phyloP scores from a whole-genome alignment of 2,113 vertebrate species.

The Cynoglossus semilaevis region DNA sequence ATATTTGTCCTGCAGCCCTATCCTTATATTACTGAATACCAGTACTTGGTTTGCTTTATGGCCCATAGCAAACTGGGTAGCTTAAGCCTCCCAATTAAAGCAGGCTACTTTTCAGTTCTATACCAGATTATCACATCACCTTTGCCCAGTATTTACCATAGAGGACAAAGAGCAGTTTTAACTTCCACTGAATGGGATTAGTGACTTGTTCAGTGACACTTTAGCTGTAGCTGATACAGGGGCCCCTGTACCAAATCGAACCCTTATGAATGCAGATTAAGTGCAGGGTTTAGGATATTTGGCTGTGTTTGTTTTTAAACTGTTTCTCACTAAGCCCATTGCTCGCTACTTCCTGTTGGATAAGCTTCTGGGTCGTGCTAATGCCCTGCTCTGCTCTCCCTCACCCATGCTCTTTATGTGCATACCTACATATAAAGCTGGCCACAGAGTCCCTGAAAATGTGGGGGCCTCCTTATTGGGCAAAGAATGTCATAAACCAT shows the following conservation, averaged over 20 bases:
- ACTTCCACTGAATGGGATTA: conserved; percentile 23
- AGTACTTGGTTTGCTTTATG: not conserved
- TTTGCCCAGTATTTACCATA: not conserved
- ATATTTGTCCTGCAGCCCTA: too few relatives aligned
- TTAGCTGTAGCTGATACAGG: conserved; percentile 44
- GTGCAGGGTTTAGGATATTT: conserved; percentile 54
- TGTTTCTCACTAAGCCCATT: conserved; percentile 50
- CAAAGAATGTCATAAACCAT: conserved; percentile 76
- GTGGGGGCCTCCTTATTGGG: conserved; percentile 36
- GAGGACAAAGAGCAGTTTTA: conserved; percentile 40
- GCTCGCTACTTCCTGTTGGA: conserved; percentile 50
- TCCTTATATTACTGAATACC: too few relatives aligned
- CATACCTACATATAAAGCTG: conserved; percentile 71
- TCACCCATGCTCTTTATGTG: conserved; percentile 61
- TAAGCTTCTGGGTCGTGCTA: conserved; percentile 56
- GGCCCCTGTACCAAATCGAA: conserved; percentile 40
- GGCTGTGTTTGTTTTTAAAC: conserved; percentile 73
- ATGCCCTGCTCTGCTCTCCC: conserved; percentile 45
- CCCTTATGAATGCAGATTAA: conserved; percentile 63
- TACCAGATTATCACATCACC: conserved; percentile 23
- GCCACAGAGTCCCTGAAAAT: conserved; percentile 66
- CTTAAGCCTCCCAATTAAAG: not conserved
- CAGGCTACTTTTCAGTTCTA: not conserved
- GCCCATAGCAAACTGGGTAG: conserved; percentile 1
- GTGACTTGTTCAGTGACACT: conserved; percentile 39